phyloP scores from a whole-genome alignment of 1,140 invertebrate genomes.

The Goniozus legneri region DNA sequence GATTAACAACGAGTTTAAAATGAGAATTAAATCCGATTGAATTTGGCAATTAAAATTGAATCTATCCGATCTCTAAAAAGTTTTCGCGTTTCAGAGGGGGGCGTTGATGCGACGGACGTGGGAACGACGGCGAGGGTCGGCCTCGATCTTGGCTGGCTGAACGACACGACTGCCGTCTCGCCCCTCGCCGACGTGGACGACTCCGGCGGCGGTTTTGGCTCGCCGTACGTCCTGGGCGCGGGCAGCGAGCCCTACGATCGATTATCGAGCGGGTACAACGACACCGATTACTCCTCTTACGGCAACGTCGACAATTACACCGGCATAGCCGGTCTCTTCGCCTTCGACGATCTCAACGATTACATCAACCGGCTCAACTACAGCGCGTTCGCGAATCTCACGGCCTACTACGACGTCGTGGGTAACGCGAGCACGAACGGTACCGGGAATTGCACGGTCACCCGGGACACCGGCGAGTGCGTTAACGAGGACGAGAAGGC shows the following conservation, averaged over 20 bases:
- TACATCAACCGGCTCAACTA: constrained; percentile 47
- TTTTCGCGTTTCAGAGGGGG: too few relatives aligned
- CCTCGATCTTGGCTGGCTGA: constrained; percentile 1
- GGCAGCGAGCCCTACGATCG: not conserved
- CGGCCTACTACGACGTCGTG: constrained; percentile 44
- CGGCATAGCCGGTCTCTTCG: constrained; percentile 44
- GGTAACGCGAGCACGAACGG: constrained; percentile 26
- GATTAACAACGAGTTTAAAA: too few relatives aligned
- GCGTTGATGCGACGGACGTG: too few relatives aligned
- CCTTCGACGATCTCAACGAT: constrained; percentile 48
- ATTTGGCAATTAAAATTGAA: too few relatives aligned
- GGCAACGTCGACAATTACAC: constrained; percentile 42
- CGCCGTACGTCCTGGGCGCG: not conserved
- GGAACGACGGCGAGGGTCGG: not conserved
- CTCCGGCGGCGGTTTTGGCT: not conserved
- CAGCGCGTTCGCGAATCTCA: constrained; percentile 43
- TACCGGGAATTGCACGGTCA: constrained; percentile 35
- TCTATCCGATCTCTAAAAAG: too few relatives aligned
- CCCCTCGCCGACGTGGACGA: constrained; percentile 8
- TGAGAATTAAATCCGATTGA: too few relatives aligned
- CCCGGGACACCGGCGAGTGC: constrained; percentile 44
- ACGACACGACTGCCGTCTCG: constrained; percentile 1
- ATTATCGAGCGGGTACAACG: constrained; percentile 12
- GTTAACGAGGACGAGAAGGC: constrained; percentile 34
- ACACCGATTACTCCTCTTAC: constrained; percentile 11